These are phyloP conservation scores for Platyscapa corneri DNA, from an alignment of 1,140 invertebrate genomes.

Conservation along the genomic window DNA sequence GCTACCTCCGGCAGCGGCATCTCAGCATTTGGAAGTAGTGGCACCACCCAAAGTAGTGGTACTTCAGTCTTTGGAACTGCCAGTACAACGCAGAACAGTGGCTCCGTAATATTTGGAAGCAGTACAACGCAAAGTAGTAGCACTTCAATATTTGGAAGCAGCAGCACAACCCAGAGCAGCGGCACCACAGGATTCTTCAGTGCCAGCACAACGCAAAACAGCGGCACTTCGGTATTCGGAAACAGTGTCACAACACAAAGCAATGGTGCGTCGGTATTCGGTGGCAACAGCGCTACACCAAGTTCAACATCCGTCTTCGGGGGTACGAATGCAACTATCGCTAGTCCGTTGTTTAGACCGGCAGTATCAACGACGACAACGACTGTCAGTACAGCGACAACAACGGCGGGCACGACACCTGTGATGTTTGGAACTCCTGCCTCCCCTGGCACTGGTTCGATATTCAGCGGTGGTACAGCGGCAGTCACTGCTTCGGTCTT, in stretches of 20 bases:
- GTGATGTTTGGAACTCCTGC: slow-evolving; percentile 28
- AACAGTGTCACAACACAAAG: not conserved
- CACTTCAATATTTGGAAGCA: not conserved
- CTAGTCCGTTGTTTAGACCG: not conserved
- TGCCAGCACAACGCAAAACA: not conserved
- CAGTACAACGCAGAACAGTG: no score
- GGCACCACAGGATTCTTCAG: not conserved
- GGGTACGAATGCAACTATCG: not conserved
- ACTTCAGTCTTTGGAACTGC: no score
- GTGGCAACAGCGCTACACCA: not conserved
- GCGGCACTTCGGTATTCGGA: not conserved
- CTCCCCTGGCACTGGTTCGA: slow-evolving; percentile 33
- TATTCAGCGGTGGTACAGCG: slow-evolving; percentile 49
- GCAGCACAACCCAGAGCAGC: not conserved
- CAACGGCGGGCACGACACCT: not conserved
- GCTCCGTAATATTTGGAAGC: not conserved
- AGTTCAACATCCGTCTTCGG: not conserved
- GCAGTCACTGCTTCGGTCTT: not conserved
- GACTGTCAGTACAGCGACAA: not conserved
- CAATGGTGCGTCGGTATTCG: slow-evolving; percentile 1
- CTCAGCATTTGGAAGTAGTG: no score
- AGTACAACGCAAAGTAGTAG: not conserved
- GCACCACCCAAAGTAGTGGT: no score
- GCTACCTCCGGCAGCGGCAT: no score
- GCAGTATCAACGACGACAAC: not conserved